Base-by-base conservation (phyloP, 2,888 invertebrate genomes). In the Plebejus argus region DNA sequence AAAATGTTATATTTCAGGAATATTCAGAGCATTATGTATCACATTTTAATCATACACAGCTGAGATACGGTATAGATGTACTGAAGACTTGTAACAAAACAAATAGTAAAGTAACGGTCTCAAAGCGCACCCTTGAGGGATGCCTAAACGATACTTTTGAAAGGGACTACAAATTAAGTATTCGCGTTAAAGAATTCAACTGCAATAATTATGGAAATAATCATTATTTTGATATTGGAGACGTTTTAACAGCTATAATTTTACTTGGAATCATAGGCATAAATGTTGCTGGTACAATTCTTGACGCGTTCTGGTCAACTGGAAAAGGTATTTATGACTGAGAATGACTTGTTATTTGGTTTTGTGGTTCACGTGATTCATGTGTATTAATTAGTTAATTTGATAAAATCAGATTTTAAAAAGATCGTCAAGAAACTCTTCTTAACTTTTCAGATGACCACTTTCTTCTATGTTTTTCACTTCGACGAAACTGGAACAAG, bases 21-120 rank as follows among this genome's bases (percentile, higher is more conserved):
- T 91, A 91, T 79, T 91, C 92, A 70, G 86, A 85, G 1, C 81
- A 88, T 77, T 86, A 79, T 79, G 58, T 84, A n/a, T 90, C 89
- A 80, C 91, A 92, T 82, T 92, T 85, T 82, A 90, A 92, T 79
- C 90, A 91, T 79, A 87, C 90, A 35, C 86, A 88, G 84, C 85
- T 92, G 81, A 89, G 90, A 77, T 82, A 91, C 82, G 91, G 90
- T 3, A 81, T 92, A 0, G 91, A 91, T 80, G 87, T 90, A 0
- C 87, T 86, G 7, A 82, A 79, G 10, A 86, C 86, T 4, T 92
- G 91, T 80, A 86, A 85, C 79, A 78, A 75, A 45, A 78, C 77
- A 78, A 56, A 77, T 76, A 81, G 82, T 77, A 78, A 75, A 77
- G 78, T 83, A 70, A 75, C 61, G 80, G 86, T 82, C 83, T 82